These are phyloP conservation scores for Triplophysa tibetana DNA, from an alignment of 2,113 vertebrate genomes.

Conservation along the genomic window DNA sequence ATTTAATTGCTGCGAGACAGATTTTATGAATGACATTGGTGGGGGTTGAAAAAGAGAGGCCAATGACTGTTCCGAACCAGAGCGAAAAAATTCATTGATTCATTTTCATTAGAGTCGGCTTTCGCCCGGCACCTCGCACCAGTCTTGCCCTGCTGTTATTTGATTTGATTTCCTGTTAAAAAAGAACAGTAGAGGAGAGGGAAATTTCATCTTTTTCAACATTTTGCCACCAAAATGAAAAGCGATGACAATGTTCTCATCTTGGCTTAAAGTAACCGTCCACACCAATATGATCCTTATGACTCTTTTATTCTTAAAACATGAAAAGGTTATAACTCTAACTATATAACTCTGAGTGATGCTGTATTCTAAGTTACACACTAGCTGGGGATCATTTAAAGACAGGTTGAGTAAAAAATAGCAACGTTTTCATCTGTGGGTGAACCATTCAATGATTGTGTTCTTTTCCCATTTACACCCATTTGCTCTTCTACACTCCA, in stretches of 20 bases:
- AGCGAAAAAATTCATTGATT: conserved; percentile 39
- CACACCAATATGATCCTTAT: too few relatives aligned
- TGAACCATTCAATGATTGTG: too few relatives aligned
- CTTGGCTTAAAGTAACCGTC: background rate
- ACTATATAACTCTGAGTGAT: too few relatives aligned
- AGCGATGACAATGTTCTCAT: background rate
- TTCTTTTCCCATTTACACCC: background rate
- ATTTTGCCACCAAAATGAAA: conserved; percentile 19
- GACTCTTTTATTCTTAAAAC: too few relatives aligned
- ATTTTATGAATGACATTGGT: too few relatives aligned
- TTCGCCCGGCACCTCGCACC: conserved; percentile 15
- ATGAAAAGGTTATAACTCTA: too few relatives aligned
- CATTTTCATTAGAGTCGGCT: conserved; percentile 44
- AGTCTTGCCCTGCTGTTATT: background rate
- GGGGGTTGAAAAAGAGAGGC: background rate
- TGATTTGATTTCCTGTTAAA: conserved; percentile 40
- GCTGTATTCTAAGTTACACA: background rate
- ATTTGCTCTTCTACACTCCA: background rate
- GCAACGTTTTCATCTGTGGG: too few relatives aligned
- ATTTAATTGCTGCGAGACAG: conserved; percentile 51
- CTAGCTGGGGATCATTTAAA: too few relatives aligned
- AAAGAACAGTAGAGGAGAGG: background rate
- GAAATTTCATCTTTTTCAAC: conserved; percentile 25
- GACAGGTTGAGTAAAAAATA: too few relatives aligned
- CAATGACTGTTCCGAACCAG: conserved; percentile 23